Base-by-base conservation (phyloP, 2,113 vertebrate genomes). In the Sturnira hondurensis region DNA sequence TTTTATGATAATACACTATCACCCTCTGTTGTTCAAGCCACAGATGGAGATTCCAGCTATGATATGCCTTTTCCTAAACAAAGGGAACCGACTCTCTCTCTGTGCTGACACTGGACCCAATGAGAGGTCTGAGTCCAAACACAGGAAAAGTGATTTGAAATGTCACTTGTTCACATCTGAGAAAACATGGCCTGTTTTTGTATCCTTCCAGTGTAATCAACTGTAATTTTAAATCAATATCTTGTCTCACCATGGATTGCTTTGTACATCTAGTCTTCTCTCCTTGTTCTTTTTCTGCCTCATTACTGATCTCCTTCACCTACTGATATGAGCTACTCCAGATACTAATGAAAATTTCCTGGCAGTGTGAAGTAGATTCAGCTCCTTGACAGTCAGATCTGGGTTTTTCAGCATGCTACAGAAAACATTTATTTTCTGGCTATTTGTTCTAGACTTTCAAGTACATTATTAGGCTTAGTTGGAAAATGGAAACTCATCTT, bases 151-250 rank as follows among this genome's bases (percentile, higher is more conserved):
- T 63, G 80, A 82, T 94, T 94, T 96, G 94, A 96, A 95, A 96
- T 91, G 82, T 80, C 91, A 86, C 80, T 91, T 96, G 77, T 94
- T 96, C 80, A 67, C 70, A 89, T 89, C 73, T 81, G 78, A 97
- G 82, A 93, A 91, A 96, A 93, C 4, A 8, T 43, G 81, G 74
- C 63, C n/a, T 95, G 91, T 76, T 74, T 93, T 89, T 94, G 85
- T 74, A 61, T 47, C 73, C 86, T 95, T 88, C 85, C 19, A 61
- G 63, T 94, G 80, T 92, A 96, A 97, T 97, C 82, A 96, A 86
- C 86, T 87, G 24, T 93, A 94, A 96, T 95, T 98, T 97, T 89
- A 86, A 96, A 96, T 97, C 96, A 96, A 92, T 96, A 97, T 78
- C 91, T 96, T 91, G 68, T 38, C 68, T 96, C 83, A 81, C 28